These are phyloP conservation scores for Melanotaenia maccullochi DNA, from an alignment of 2,797 vertebrate species.

Conservation along the genomic window DNA sequence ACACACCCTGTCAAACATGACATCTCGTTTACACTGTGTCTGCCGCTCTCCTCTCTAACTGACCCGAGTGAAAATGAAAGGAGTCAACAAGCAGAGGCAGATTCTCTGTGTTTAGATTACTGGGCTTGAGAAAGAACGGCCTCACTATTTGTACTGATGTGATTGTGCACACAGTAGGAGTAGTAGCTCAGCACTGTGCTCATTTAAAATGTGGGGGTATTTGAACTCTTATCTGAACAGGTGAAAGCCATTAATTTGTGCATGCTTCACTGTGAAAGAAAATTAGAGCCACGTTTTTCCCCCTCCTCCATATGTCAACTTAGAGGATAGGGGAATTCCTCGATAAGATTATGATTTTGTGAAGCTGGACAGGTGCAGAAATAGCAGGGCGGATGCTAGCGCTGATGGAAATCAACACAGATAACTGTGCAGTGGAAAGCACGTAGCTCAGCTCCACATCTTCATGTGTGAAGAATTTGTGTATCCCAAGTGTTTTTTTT, in stretches of 20 bases:
- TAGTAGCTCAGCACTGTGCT: slow-evolving; percentile 47
- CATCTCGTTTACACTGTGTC: slow-evolving; percentile 62
- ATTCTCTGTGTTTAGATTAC: slow-evolving; percentile 66
- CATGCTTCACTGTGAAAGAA: slow-evolving; percentile 50
- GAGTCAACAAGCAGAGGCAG: slow-evolving; percentile 60
- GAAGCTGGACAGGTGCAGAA: slow-evolving; percentile 56
- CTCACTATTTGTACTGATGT: slow-evolving; percentile 55
- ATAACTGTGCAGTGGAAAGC: slow-evolving; percentile 49
- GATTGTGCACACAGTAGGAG: slow-evolving; percentile 57
- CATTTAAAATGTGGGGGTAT: slow-evolving; percentile 51
- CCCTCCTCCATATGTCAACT: slow-evolving; percentile 23
- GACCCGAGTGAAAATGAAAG: slow-evolving; percentile 51
- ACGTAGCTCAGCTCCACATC: slow-evolving; percentile 68
- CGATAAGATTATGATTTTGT: slow-evolving; percentile 52
- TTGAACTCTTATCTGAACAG: slow-evolving; percentile 68
- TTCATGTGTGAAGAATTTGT: slow-evolving; percentile 17
- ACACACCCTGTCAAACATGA: slow-evolving; percentile 69
- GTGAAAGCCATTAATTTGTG: slow-evolving; percentile 61
- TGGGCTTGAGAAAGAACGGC: slow-evolving; percentile 50
- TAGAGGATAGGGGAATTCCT: slow-evolving; percentile 54
- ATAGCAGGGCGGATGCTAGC: slow-evolving; percentile 42
- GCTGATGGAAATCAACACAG: slow-evolving; percentile 53
- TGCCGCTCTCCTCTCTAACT: slow-evolving; percentile 40
- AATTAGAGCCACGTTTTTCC: slow-evolving; percentile 35
- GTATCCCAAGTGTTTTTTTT: slow-evolving; percentile 14